Conservation (phyloP, 2,797 vertebrate species). For the Lutjanus argentimaculatus region DNA sequence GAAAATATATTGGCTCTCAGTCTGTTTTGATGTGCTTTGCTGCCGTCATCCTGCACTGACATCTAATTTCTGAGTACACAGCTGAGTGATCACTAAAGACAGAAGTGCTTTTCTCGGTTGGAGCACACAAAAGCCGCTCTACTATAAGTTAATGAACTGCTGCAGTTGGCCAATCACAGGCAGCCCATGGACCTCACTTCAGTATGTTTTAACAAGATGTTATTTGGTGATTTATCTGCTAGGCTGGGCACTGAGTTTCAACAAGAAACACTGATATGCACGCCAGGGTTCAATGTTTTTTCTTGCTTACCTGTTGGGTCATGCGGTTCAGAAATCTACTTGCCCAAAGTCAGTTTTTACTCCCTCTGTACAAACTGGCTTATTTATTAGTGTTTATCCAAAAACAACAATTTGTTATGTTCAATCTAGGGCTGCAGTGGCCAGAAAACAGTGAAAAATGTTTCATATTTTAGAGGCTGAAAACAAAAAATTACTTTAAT, state of each 20-base stretch:
- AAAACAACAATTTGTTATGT: too few relatives aligned
- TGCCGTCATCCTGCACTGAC: slow-evolving; percentile 16
- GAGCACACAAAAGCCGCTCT: slow-evolving; percentile 4
- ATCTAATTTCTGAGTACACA: slow-evolving; percentile 30
- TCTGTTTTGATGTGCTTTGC: slow-evolving; percentile 28
- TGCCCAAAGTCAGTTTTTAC: too few relatives aligned
- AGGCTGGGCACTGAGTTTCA: neutral
- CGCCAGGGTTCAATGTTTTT: too few relatives aligned
- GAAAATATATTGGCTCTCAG: slow-evolving; percentile 30
- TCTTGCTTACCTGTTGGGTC: too few relatives aligned
- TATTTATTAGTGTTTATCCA: too few relatives aligned
- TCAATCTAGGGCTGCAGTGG: too few relatives aligned
- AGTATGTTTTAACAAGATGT: slow-evolving; percentile 26
- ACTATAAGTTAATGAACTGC: slow-evolving; percentile 30
- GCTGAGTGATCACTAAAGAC: slow-evolving; percentile 44
- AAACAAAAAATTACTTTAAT: too few relatives aligned
- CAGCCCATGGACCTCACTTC: slow-evolving; percentile 6
- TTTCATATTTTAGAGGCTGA: too few relatives aligned
- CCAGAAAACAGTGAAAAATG: too few relatives aligned
- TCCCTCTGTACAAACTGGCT: too few relatives aligned
- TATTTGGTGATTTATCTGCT: slow-evolving; percentile 2
- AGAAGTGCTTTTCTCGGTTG: slow-evolving; percentile 14
- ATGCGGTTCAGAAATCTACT: too few relatives aligned
- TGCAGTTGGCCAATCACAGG: slow-evolving; percentile 7
- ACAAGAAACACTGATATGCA: neutral